Base-by-base conservation (phyloP, 1,140 invertebrate genomes). In the Aradophagus sp. region DNA sequence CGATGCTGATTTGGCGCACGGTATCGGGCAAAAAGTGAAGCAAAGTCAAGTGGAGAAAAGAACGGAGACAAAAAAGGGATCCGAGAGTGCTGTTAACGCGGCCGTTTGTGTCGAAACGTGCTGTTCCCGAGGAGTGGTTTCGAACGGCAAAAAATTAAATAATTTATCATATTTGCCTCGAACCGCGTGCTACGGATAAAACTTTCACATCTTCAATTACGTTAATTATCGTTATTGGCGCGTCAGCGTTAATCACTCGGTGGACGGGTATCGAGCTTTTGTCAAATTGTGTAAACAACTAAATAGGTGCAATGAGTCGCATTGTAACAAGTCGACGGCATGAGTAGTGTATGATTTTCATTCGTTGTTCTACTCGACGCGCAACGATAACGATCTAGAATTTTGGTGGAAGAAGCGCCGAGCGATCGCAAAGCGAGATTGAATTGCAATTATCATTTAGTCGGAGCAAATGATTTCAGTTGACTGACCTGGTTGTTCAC, bases 201-300 rank as follows among this genome's bases (percentile, higher is more conserved):
- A 71, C 67, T 71, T 71, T 63, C 67, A 71, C 67, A 52, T 52
- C 59, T 59, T 59, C 47, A 52, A 47, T 58, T 63, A 38, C 47
- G 53, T 59, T 71, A 59, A 71, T 71, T 71, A 53, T 62, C 38
- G 16, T 20, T 16, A 39, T 65, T 71, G 41, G 32, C 68, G 55
- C 55, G 47, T 19, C 47, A 15, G 23, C 41, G 68, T 58, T 71
- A 71, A 71, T 65, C 61, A 55, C 42, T 36, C 29, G 12, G 2
- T 62, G 39, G 36, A 32, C 14, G 39, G n/a, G 19, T 15, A 45
- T 55, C 29, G 55, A 29, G 4, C 19, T 41, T 52, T 58, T 58
- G 20, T 41, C 41, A 63, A 36, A 62, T 50, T 15, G 41, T 47
- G 59, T 63, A 32, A 53, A 48, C 39, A 34, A 11, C 7, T 5